Evolutionary conservation across 2,113 vertebrate species (phyloP), one percentile per base, ranked within the genome.

Genomic region (Clarias gariepinus): DNA sequence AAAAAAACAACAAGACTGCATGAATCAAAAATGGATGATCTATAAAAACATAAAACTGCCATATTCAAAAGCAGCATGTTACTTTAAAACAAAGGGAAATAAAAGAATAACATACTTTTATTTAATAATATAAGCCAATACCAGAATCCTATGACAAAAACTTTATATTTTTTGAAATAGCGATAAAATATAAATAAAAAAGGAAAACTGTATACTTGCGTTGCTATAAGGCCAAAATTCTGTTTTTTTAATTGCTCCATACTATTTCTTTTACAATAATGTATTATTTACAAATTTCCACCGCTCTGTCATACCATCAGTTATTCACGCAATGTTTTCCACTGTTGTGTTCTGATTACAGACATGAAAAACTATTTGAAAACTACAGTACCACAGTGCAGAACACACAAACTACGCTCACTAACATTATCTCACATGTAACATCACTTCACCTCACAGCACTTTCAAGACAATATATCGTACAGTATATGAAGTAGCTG

Each of bases 91-190:
- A 91, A 89, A 89, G 76, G 85, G 64, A 93, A 91, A 92, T 94
- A 94, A 93, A 63, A 88, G 69, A 87, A 66, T 60, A 84, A 95
- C 93, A 92, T 81, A 87, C 79, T 93, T 95, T 94, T 95, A 94
- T 96, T 97, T 97, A 95, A 93, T 95, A 92, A 94, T 92, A 87
- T 93, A 94, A 95, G 91, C 91, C 91, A 92, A 94, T 91, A 89
- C 93, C 91, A 93, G 91, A 94, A 94, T 94, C 91, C 73, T 93
- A 96, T 94, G 89, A 89, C 87, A 90, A 96, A 95, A 94, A 90
- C 92, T 93, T 94, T 96, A 93, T 97, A 96, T 97, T 97, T 96
- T 92, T 95, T 95, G 93, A 96, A 93, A 94, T 95, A 95, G 92
- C 93, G 91, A 94, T 91, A 92, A 94, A 90, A 95, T 92, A 90